A percentile compares a stretch with the other conserved stretches of the same genome.
Conservation (phyloP, 2,113 vertebrate genomes). For the Zosterops japonicus region DNA sequence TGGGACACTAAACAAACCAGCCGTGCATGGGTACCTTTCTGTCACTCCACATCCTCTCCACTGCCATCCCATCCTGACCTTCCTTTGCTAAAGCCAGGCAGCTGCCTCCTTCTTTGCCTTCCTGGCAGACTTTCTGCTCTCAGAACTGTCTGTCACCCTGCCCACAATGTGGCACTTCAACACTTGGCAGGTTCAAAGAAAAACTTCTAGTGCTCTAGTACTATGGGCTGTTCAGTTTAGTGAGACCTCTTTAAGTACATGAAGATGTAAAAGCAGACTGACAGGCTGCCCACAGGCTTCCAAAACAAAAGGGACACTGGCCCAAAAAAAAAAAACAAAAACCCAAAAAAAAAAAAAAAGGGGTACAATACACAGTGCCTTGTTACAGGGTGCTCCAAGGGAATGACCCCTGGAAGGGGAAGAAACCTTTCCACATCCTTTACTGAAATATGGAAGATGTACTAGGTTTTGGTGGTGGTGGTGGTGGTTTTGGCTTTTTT, state of each 20-base stretch:
- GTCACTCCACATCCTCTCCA: neutral
- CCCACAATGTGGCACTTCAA: neutral
- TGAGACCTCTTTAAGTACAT: neutral
- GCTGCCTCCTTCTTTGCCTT: neutral
- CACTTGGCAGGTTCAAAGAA: neutral
- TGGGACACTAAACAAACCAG: neutral
- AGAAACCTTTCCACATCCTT: neutral
- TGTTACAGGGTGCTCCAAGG: neutral
- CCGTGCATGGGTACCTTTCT: accelerated
- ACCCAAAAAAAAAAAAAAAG: accelerated
- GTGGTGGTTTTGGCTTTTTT: neutral
- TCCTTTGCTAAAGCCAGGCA: neutral
- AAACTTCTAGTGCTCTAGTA: neutral
- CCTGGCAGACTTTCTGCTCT: neutral
- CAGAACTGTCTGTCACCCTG: neutral
- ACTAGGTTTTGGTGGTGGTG: neutral
- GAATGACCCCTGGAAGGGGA: neutral
- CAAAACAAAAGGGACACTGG: neutral
- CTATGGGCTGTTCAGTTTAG: neutral
- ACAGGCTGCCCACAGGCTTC: neutral
- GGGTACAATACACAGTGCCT: neutral
- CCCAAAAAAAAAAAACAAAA: accelerated
- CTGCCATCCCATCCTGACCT: neutral
- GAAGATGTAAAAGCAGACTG: neutral
- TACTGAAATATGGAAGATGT: neutral